Conservation (phyloP, 2,113 vertebrate genomes). For the Gambusia affinis region DNA sequence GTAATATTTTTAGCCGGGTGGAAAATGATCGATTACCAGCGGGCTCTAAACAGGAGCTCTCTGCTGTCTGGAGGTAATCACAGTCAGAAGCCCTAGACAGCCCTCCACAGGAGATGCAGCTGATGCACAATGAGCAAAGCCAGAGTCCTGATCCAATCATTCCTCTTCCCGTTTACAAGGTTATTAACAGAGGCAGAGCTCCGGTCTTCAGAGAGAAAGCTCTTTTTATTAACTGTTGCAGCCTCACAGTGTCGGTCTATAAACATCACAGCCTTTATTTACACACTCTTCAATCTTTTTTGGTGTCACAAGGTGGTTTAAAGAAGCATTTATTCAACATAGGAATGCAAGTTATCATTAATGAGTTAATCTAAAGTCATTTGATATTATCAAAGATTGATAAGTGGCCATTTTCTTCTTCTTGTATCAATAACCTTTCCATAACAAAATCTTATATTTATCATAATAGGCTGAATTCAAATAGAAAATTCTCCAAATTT, state of each 20-base stretch:
- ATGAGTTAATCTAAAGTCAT: no score
- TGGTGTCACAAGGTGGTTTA: no score
- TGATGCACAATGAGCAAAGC: constrained; percentile 51
- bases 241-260: constrained; percentile 17
- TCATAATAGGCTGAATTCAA: no score
- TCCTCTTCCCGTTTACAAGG: constrained; percentile 48
- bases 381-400: no score
- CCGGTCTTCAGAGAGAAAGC: constrained; percentile 18
- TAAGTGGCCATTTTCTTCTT: no score
- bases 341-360: no score
- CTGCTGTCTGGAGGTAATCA: constrained; percentile 57
- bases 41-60: constrained; percentile 48
- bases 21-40: constrained; percentile 74
- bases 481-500: no score
- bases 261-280: constrained; percentile 8
- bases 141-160: constrained; percentile 34
- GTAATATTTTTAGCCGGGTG: constrained; percentile 77
- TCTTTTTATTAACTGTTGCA: constrained; percentile 23
- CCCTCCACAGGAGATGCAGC: constrained; percentile 60
- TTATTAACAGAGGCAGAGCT: constrained; percentile 49
- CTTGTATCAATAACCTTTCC: no score
- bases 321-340: no score
- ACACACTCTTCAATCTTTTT: neutral
- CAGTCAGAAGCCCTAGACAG: constrained; percentile 49
- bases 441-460: no score